phyloP scores from a whole-genome alignment of 2,888 invertebrate genomes.

The Tachina fera region DNA sequence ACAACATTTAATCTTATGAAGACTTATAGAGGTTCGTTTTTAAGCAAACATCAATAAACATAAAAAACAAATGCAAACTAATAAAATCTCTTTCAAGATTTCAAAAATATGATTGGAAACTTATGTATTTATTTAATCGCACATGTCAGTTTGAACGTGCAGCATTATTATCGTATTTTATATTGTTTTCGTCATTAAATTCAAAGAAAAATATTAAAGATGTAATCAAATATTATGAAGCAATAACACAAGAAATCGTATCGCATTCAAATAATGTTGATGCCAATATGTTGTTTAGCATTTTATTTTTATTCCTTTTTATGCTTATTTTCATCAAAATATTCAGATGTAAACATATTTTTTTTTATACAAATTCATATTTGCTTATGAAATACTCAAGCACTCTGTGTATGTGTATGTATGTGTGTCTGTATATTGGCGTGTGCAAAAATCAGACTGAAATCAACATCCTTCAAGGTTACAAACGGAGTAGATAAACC shows the following conservation, averaged over 20 bases:
- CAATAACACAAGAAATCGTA: conserved; percentile 57
- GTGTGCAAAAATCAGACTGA: background rate
- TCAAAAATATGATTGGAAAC: conserved; percentile 15
- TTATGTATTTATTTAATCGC: conserved; percentile 14
- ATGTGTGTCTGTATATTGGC: background rate
- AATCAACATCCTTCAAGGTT: background rate
- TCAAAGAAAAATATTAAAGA: conserved; percentile 25
- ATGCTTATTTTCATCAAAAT: background rate
- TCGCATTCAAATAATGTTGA: conserved; percentile 24
- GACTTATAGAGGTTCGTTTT: background rate
- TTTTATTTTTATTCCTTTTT: conserved; percentile 30
- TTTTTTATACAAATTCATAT: background rate
- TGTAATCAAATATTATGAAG: conserved; percentile 64
- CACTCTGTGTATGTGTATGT: too few relatives aligned
- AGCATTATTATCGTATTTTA: background rate
- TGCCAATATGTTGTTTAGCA: conserved; percentile 49
- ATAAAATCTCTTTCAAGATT: conserved; percentile 1
- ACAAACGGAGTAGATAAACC: background rate
- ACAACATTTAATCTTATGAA: background rate
- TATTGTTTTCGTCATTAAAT: conserved; percentile 38
- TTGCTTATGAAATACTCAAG: background rate
- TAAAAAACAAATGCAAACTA: background rate
- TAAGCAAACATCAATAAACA: conserved; percentile 1
- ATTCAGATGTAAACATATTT: conserved; percentile 51
- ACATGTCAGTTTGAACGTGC: background rate